These are phyloP conservation scores for Eugnorisma glareosa DNA, from an alignment of 2,888 invertebrate genomes.

Conservation along the genomic window DNA sequence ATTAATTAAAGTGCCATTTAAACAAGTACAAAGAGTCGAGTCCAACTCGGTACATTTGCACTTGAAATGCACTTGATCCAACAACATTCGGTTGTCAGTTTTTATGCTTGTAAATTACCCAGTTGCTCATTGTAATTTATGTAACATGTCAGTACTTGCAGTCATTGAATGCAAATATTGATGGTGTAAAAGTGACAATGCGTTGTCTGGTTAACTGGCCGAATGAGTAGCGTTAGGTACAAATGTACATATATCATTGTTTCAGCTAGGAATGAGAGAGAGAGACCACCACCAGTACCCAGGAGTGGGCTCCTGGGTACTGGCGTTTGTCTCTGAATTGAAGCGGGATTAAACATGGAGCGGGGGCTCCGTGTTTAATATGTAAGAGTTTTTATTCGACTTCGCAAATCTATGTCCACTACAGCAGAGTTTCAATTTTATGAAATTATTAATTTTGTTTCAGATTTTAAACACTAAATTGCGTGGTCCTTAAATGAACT, in stretches of 20 bases:
- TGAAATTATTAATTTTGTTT: no score
- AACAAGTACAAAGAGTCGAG: background rate
- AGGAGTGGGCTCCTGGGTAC: background rate
- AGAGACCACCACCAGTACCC: no score
- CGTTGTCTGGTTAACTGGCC: conserved; percentile 4
- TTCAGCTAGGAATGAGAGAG: background rate
- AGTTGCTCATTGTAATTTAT: conserved; percentile 5
- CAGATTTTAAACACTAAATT: no score
- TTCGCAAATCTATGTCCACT: no score
- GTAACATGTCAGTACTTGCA: background rate
- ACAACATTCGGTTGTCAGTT: background rate
- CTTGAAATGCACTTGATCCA: conserved; percentile 42
- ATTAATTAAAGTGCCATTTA: conserved; percentile 20
- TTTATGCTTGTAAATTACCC: background rate
- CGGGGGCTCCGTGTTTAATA: no score
- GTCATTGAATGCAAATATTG: conserved; percentile 34
- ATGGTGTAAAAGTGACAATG: conserved; percentile 1
- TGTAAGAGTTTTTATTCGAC: no score
- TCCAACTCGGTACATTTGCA: conserved; percentile 41
- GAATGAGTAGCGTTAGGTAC: background rate
- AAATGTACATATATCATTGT: background rate
- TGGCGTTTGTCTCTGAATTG: background rate
- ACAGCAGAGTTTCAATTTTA: no score
- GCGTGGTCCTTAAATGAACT: no score
- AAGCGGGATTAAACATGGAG: no score